phyloP scores from a whole-genome alignment of 2,888 invertebrate genomes.

The Melinopterus prodromus region DNA sequence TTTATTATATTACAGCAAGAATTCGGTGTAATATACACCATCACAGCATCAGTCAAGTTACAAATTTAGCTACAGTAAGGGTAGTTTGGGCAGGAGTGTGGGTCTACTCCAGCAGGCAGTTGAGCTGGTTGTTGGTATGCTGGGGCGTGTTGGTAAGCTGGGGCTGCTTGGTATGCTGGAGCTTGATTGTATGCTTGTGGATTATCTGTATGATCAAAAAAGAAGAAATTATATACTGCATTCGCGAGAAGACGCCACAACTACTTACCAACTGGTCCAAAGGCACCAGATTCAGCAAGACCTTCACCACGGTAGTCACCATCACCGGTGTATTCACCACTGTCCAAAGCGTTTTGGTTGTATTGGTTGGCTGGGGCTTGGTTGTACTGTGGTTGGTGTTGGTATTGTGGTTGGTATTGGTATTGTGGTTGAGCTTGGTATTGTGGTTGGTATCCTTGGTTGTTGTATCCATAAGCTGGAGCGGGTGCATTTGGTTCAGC shows the following conservation, averaged over 20 bases:
- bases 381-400: conserved; percentile 33
- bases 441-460: conserved; percentile 38
- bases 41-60: conserved; percentile 26
- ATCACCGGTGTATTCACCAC: conserved; percentile 57
- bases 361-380: conserved; percentile 29
- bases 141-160: conserved; percentile 28
- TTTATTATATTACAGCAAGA: neutral
- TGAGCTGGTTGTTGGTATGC: conserved; percentile 42
- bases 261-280: conserved; percentile 42
- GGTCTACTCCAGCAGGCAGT: conserved; percentile 59
- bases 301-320: conserved; percentile 61
- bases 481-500: conserved; percentile 53
- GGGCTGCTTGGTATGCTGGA: conserved; percentile 27
- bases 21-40: neutral
- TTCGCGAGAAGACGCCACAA: neutral
- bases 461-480: conserved; percentile 38
- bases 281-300: conserved; percentile 58
- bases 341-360: conserved; percentile 51
- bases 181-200: conserved; percentile 32
- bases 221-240: neutral
- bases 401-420: conserved; percentile 13
- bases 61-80: conserved; percentile 57
- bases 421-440: conserved; percentile 24
- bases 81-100: conserved; percentile 59
- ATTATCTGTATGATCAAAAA: conserved; percentile 26